Base-by-base conservation (phyloP, 2,113 vertebrate genomes). In the Pseudolaguvia tuberculata region DNA sequence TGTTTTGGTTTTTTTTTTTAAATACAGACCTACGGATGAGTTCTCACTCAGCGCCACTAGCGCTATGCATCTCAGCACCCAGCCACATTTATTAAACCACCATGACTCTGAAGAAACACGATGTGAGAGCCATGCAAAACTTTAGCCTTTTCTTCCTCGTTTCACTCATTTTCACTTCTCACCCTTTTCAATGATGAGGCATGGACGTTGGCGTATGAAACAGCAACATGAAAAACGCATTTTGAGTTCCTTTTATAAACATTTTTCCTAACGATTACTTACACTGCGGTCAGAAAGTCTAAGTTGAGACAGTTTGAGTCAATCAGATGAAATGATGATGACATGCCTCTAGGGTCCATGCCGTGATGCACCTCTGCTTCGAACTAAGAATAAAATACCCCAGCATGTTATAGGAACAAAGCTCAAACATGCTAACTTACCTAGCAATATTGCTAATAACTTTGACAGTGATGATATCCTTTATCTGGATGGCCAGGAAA, bases 271-370 rank as follows among this genome's bases (percentile, higher is more conserved):
- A 76, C 85, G 85, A 89, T 88, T 88, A 84, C 84, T 88, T 83
- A 82, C 77, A 87, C 88, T 86, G 89, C 85, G 87, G 86, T 89
- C 86, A 87, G 89, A 91, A 91, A 89, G 85, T 90, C 87, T 85
- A 75, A 85, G 79, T 85, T 80, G 76, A 82, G 84, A 82, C 82
- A 79, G 71, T 87, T 66, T 63, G 21, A 51, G 18, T 89, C 85
- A 85, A 86, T 88, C 84, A 82, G 83, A 79, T 69, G 52, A 62
- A 77, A 63, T 79, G 82, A 81, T 76, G 74, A 85, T 80, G 83
- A 85, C 71, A 81, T 53, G 45, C 8, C 58, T 79, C 58, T 42
- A 23, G 58, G 51, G 29, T 29, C 13, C n/a, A 11, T 15, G 14
- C 20, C 73, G 12, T 13, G 39, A 29, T 21, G 51, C 13, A 20